Conservation (phyloP, 1,140 invertebrate species). For the Coelopa frigida region DNA sequence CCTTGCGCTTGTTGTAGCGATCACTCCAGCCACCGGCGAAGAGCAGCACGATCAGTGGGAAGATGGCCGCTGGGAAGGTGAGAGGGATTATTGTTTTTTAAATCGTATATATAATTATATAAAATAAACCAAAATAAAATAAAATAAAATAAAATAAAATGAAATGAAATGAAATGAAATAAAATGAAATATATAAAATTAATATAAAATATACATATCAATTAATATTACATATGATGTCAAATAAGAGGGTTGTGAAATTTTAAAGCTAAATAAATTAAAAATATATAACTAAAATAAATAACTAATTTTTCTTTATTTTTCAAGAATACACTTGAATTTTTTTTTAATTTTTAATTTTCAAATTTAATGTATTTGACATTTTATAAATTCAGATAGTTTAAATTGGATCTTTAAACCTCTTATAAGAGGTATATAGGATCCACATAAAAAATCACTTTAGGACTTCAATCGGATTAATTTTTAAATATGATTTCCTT, state of each 20-base stretch:
- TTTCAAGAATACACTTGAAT: not conserved
- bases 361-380: not conserved
- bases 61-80: slow-evolving; percentile 45
- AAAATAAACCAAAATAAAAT: no score
- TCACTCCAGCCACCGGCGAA: slow-evolving; percentile 61
- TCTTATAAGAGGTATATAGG: not conserved
- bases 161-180: not conserved
- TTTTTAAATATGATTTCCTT: no score
- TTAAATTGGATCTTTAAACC: slow-evolving; percentile 6
- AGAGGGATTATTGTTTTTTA: no score
- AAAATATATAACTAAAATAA: not conserved
- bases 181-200: not conserved
- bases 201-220: no score
- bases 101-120: no score
- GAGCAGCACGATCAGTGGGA: slow-evolving; percentile 54
- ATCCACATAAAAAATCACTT: no score
- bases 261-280: slow-evolving; percentile 1
- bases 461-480: no score
- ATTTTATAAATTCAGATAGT: not conserved
- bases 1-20: slow-evolving; percentile 56
- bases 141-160: no score
- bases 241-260: not conserved
- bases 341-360: slow-evolving; percentile 1
- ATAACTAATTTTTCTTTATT: not conserved
- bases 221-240: slow-evolving; percentile 3